phyloP scores from a whole-genome alignment of 2,888 invertebrate genomes.

The Eucriotettix oculatus region DNA sequence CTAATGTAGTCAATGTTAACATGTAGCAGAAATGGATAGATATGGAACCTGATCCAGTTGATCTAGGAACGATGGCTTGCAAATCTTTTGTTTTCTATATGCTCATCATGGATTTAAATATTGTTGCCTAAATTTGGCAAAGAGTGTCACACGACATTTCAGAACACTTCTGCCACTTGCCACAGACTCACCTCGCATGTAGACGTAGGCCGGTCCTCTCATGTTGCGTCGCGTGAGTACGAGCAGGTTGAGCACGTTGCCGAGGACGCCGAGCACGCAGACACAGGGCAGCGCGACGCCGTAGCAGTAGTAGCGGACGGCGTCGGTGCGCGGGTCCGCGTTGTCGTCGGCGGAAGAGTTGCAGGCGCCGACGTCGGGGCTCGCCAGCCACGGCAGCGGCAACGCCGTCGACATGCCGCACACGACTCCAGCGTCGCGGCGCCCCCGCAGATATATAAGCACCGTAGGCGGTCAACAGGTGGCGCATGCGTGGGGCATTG shows the following conservation, averaged over 20 bases:
- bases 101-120: no score
- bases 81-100: no score
- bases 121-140: no score
- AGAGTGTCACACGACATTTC: no score
- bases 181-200: constrained; percentile 43
- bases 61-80: no score
- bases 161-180: no score
- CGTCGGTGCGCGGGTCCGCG: constrained; percentile 43
- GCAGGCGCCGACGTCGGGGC: not conserved
- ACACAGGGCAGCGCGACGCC: constrained; percentile 51
- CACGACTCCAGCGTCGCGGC: not conserved
- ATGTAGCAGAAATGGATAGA: no score
- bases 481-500: no score
- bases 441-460: no score
- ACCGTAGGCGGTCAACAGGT: no score
- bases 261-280: constrained; percentile 54
- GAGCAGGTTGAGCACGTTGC: constrained; percentile 60
- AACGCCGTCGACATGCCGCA: not conserved
- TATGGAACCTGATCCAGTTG: no score
- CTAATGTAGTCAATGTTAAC: no score
- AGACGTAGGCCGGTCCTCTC: constrained; percentile 64
- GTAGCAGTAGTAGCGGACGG: constrained; percentile 41
- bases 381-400: not conserved
- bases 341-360: constrained; percentile 6
- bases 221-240: constrained; percentile 61